Base-by-base conservation (phyloP, 2,797 vertebrate genomes). In the Rallus crepitans region DNA sequence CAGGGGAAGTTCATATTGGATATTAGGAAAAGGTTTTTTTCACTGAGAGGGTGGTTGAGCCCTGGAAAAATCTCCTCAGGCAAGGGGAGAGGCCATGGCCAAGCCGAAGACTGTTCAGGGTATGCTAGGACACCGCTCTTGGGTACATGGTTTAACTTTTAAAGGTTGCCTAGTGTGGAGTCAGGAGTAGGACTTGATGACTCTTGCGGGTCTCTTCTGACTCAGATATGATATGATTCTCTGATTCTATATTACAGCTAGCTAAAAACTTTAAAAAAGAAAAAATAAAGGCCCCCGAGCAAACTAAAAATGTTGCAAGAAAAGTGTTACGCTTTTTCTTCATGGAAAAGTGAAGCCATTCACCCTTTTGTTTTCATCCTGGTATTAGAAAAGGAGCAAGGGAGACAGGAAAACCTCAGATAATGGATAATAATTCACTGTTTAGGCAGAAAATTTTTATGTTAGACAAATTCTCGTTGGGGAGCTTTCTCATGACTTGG, bases 141-240 rank as follows among this genome's bases (percentile, higher is more conserved):
- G 50, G 39, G 40, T 21, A 55, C 2, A 20, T 42, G 3, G 5
- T 23, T 56, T 61, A 71, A 61, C 2, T 59, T 82, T 31, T 8
- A 45, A n/a, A n/a, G 20, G 7, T 68, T 83, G 24, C 27, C 28
- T 19, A 39, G 18, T 65, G 28, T 9, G 30, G 28, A 21, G 28
- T 65, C 24, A 40, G 33, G 52, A 73, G 19, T 33, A 28, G 19
- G 21, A 68, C 37, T 31, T 27, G 9, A 59, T 76, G 61, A 37
- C 45, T 28, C 23, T n/a, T 0, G 0, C 40, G 33, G 9, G 8
- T 76, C 10, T 4, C 40, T 69, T 83, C 31, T 2, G 2, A 28
- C 4, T 30, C 7, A 2, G 35, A 28, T 78, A 45, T 39, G 77
- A 35, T 70, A 0, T 57, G 28, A 33, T 63, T 56, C 47, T 87